These are phyloP conservation scores for Sinodicranocentrus sp. DNA, from an alignment of 2,888 invertebrate species.

Conservation along the genomic window DNA sequence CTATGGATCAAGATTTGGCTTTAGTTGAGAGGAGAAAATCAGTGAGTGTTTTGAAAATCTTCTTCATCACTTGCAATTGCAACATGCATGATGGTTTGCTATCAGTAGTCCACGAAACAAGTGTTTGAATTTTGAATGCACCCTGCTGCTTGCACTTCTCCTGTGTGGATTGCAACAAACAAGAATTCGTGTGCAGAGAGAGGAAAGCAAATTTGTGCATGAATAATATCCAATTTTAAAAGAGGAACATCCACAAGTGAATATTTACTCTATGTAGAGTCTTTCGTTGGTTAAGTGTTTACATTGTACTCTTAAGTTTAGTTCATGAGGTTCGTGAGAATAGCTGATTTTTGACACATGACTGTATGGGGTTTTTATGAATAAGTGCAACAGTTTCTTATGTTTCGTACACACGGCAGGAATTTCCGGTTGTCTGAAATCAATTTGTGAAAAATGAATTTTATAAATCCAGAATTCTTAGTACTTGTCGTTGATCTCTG, in stretches of 20 bases:
- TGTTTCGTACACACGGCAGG: background rate
- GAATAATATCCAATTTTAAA: conserved; percentile 27
- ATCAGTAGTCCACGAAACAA: conserved; percentile 38
- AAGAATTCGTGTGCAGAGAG: background rate
- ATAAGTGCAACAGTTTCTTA: no score
- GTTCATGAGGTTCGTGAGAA: conserved; percentile 60
- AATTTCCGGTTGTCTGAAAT: conserved; percentile 57
- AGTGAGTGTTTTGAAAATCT: no score
- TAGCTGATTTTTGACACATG: conserved; percentile 66
- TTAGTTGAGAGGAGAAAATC: no score
- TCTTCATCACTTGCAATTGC: no score
- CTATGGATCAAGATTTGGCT: background rate
- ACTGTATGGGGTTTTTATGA: conserved; percentile 26
- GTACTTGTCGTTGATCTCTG: background rate
- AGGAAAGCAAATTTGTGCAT: conserved; percentile 43
- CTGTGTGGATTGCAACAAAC: conserved; percentile 11
- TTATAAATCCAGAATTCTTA: background rate
- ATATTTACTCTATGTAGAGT: background rate
- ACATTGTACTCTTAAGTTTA: background rate
- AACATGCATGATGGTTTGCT: conserved; percentile 11
- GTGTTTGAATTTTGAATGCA: conserved; percentile 50
- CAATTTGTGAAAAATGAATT: no score
- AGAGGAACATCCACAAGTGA: conserved; percentile 1
- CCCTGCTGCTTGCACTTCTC: conserved; percentile 40
- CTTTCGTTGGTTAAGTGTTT: background rate